phyloP scores from a whole-genome alignment of 2,888 invertebrate genomes.

The Deilephila elpenor region DNA sequence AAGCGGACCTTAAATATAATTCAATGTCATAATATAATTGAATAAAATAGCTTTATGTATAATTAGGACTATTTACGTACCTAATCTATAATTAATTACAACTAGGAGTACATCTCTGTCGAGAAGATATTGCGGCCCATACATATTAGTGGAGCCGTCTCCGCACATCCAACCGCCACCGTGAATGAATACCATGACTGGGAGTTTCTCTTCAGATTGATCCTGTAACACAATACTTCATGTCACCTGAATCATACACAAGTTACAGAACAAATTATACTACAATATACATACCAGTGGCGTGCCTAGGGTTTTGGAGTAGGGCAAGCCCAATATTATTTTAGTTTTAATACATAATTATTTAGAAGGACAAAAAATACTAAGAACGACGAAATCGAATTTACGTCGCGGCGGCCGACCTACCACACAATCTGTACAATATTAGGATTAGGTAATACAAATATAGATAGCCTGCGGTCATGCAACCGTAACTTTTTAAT shows the following conservation, averaged over 20 bases:
- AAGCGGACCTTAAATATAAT: slow-evolving; percentile 78
- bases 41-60: not conserved
- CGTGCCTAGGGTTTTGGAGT: no score
- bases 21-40: slow-evolving; percentile 21
- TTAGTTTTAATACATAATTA: no score
- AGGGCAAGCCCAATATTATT: no score
- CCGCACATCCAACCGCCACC: slow-evolving; percentile 92
- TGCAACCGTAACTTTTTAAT: no score
- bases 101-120: slow-evolving; percentile 89
- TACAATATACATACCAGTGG: no score
- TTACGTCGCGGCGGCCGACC: no score
- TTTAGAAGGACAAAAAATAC: no score
- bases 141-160: slow-evolving; percentile 87
- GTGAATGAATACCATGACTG: slow-evolving; percentile 91
- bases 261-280: not conserved
- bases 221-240: slow-evolving; percentile 49
- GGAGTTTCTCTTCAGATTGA: slow-evolving; percentile 57
- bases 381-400: no score
- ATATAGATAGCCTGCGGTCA: no score
- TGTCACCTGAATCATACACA: not conserved
- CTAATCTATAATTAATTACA: slow-evolving; percentile 88
- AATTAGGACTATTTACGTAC: slow-evolving; percentile 53
- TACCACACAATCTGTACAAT: no score
- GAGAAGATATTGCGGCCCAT: slow-evolving; percentile 88
- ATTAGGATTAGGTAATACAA: no score